phyloP scores from a whole-genome alignment of 2,113 vertebrate species.

The Meles meles region DNA sequence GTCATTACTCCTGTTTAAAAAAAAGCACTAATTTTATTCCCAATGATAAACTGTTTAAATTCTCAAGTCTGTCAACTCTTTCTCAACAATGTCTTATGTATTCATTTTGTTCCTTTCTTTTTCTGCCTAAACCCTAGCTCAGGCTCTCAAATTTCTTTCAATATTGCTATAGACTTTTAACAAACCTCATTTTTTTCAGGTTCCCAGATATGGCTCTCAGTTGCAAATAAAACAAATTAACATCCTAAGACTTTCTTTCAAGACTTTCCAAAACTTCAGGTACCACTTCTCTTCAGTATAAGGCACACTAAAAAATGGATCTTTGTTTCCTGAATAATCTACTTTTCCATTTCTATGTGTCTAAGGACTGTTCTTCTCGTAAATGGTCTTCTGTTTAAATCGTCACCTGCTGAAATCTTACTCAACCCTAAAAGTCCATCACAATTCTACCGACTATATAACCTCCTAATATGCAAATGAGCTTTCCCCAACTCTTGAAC shows the following conservation, averaged over 20 bases:
- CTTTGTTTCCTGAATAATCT: not conserved
- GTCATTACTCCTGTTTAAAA: not conserved
- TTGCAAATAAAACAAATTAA: not conserved
- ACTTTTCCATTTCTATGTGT: not conserved
- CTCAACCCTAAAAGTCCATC: not conserved
- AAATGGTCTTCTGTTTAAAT: not conserved
- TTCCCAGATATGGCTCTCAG: not conserved
- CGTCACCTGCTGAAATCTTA: not conserved
- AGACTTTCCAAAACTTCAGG: not conserved
- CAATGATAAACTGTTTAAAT: not conserved
- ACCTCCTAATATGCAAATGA: not conserved
- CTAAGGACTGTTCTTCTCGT: not conserved
- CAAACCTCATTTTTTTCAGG: not conserved
- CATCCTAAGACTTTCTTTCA: not conserved
- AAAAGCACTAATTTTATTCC: not conserved
- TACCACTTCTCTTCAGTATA: not conserved
- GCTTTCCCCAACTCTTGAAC: not conserved
- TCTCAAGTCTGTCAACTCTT: not conserved
- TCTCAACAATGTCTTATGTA: not conserved
- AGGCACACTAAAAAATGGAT: not conserved
- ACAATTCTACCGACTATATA: not conserved
- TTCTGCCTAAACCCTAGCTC: not conserved
- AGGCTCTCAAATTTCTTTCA: not conserved
- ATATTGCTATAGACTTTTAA: not conserved
- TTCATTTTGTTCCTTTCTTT: not conserved